A percentile compares a stretch with the other conserved stretches of the same genome.
phyloP scores from a whole-genome alignment of 2,797 vertebrate species.

The Moxostoma hubbsi region DNA sequence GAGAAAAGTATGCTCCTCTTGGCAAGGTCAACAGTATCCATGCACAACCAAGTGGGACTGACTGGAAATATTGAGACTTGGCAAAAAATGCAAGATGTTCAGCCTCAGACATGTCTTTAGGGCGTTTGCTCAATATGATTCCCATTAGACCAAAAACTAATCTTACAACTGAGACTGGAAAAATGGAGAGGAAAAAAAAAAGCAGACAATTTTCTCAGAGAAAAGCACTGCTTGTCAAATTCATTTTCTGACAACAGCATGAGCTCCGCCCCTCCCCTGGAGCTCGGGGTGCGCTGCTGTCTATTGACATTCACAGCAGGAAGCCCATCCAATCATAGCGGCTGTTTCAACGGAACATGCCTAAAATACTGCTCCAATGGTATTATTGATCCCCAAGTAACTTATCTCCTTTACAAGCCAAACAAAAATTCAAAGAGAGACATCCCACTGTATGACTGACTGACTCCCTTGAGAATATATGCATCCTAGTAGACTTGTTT shows the following conservation, averaged over 20 bases:
- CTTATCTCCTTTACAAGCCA: constrained; percentile 38
- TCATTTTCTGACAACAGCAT: constrained; percentile 19
- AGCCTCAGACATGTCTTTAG: constrained; percentile 33
- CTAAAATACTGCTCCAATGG: constrained; percentile 12
- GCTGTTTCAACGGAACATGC: constrained; percentile 36
- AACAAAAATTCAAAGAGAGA: constrained; percentile 1
- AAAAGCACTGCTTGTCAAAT: constrained; percentile 19
- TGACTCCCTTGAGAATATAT: not conserved
- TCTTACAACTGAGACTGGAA: constrained; percentile 10
- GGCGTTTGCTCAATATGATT: constrained; percentile 25
- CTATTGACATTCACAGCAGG: constrained; percentile 44
- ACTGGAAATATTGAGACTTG: constrained; percentile 40
- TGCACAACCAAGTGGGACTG: constrained; percentile 30
- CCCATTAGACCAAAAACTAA: constrained; percentile 36
- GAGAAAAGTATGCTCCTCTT: constrained; percentile 31
- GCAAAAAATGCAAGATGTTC: constrained; percentile 20
- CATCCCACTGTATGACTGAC: not conserved
- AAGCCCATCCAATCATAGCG: constrained; percentile 41
- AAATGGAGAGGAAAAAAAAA: not conserved
- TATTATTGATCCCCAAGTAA: constrained; percentile 41
- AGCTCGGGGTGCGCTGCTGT: constrained; percentile 6
- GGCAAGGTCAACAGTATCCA: constrained; percentile 47
- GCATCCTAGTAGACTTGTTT: not conserved
- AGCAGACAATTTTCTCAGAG: not conserved
- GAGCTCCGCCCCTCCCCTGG: not conserved